phyloP scores from a whole-genome alignment of 2,888 invertebrate species.

The Parapristionchus giblindavisi region DNA sequence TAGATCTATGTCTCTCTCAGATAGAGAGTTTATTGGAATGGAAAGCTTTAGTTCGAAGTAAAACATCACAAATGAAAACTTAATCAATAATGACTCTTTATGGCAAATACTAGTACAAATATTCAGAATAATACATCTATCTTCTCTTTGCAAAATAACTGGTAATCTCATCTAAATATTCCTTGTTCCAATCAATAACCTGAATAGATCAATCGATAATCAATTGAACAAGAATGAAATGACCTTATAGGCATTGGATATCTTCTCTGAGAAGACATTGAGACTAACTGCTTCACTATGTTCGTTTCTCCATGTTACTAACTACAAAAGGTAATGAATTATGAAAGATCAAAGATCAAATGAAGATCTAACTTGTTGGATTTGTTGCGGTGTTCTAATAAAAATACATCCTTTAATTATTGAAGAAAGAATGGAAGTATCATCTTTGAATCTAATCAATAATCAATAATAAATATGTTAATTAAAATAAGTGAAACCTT shows the following conservation, averaged over 20 bases:
- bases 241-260: constrained; percentile 19
- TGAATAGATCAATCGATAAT: neutral
- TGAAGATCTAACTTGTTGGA: neutral
- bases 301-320: neutral
- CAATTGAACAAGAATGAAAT: neutral
- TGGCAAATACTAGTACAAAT: neutral
- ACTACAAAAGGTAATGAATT: neutral
- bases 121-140: neutral
- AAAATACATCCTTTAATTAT: constrained; percentile 12
- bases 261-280: constrained; percentile 26
- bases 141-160: neutral
- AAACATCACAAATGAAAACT: neutral
- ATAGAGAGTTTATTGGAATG: neutral
- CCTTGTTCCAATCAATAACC: constrained; percentile 14
- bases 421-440: neutral
- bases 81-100: neutral
- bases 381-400: constrained; percentile 1
- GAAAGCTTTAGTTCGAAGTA: neutral
- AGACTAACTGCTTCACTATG: constrained; percentile 3
- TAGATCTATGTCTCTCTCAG: neutral
- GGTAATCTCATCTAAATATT: neutral
- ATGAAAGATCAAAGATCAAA: neutral
- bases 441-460: constrained; percentile 7
- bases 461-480: neutral
- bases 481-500: constrained; percentile 42